A percentile compares a stretch with the other conserved stretches of the same genome.
Conservation (phyloP, 2,797 vertebrate species). For the Danio choprae region DNA sequence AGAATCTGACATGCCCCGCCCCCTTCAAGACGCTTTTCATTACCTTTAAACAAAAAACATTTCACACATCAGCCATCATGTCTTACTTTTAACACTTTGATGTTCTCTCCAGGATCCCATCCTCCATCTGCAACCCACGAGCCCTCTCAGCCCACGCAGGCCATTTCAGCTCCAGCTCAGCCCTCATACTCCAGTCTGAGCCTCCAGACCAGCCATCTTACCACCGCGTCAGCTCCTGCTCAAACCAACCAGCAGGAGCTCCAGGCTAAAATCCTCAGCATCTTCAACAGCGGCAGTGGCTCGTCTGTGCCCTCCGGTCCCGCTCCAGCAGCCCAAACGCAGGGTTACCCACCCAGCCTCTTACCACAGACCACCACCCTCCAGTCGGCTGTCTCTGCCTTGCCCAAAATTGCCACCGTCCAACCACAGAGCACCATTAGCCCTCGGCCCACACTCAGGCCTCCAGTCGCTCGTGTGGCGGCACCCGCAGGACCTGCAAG, state of each 20-base stretch:
- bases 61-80: neutral
- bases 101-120: constrained; percentile 56
- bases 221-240: constrained; percentile 66
- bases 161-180: constrained; percentile 55
- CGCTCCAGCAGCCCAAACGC: constrained; percentile 58
- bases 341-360: constrained; percentile 69
- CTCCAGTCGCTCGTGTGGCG: constrained; percentile 72
- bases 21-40: no score
- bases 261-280: constrained; percentile 97
- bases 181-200: constrained; percentile 53
- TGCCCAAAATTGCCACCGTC: constrained; percentile 65
- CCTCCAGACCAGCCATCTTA: constrained; percentile 63
- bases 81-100: neutral
- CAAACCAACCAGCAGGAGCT: constrained; percentile 88
- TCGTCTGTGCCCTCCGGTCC: constrained; percentile 7
- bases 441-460: constrained; percentile 64
- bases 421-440: constrained; percentile 75
- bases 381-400: constrained; percentile 26
- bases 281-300: constrained; percentile 89
- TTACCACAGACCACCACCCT: constrained; percentile 37
- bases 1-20: no score
- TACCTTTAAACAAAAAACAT: no score
- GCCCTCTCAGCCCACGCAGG: constrained; percentile 53
- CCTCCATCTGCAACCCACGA: constrained; percentile 59
- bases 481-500: constrained; percentile 75